Evolutionary conservation across 1,140 invertebrate species (phyloP), one percentile per base, ranked within the genome.

Genomic region (Halesus radiatus): DNA sequence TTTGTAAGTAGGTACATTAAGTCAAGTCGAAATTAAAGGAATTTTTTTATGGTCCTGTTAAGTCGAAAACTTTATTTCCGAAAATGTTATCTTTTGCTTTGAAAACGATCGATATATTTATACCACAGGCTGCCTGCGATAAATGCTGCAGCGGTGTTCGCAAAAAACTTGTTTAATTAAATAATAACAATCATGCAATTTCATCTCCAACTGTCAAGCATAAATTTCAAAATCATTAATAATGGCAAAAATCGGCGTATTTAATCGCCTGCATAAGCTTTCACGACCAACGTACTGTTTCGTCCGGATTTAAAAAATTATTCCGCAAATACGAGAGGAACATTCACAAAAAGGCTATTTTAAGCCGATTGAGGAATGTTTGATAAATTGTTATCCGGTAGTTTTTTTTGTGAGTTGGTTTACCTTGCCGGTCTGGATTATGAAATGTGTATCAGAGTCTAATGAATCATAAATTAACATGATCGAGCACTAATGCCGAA

Each of bases 401-500:
- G 3, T 26, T 72, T 72, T 70, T n/a, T 72, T 72, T 26, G 10
- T 22, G 6, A 52, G 18, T 52, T 22, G 68, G n/a, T 26, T 72
- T 52, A 26, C 26, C 52, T 72, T 52, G 68, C 68, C 50, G 18
- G 45, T 20, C 50, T 72, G 20, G 45, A 22, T 7, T 52, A 10
- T 52, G 26, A 52, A 52, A 53, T 52, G 68, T 52, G 68, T 72
- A 72, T 72, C 20, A 26, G 68, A 72, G 68, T 26, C 50, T 72
- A 75, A 75, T 75, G 72, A 75, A 56, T 75, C 72, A 75, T 75
- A 75, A 75, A 75, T 75, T 56, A 58, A 56, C 29, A 58, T 60
- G 54, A 32, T 56, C 72, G 72, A 75, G 72, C 53, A n/a, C 29
- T 56, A 8, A 20, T 16, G 53, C 54, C 72, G 72, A 75, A 37